Base-by-base conservation (phyloP, 2,888 invertebrate genomes). In the Prionchulus punctatus region DNA sequence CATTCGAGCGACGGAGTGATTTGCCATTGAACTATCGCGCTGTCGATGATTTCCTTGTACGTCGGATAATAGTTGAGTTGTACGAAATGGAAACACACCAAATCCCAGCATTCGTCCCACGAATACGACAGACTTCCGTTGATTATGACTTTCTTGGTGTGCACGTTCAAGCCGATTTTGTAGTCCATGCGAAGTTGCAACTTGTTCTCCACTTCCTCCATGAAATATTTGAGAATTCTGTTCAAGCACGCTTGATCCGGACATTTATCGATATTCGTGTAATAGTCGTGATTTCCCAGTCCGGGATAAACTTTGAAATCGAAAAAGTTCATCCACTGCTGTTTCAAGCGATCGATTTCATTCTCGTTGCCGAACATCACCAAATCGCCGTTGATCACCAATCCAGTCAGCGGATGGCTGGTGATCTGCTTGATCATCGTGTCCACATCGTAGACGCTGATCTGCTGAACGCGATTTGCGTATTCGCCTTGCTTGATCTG, bases 301-400 rank as follows among this genome's bases (percentile, higher is more conserved):
- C 68, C 68, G 3, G 63, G 62, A 2, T 63, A 60, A 23, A 68
- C 59, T 36, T 36, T 7, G n/a, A n/a, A n/a, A n/a, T n/a, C n/a
- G n/a, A n/a, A n/a, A n/a, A n/a, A n/a, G n/a, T n/a, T n/a, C 36
- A 18, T 36, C 36, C 36, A 36, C 36, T 12, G 18, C 18, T 36
- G 12, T n/a, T 7, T 2, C 7, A 30, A 54, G 18, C 12, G 7
- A 28, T 2, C 15, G 2, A 54, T 18, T 43, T 54, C 54, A 15
- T 61, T 53, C 7, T 58, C 53, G 53, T 68, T 67, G 2, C 69
- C 69, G 53, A 63, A 69, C 53, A 67, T 60, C 18, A 68, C 69
- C 55, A 69, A 57, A 60, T 69, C 69, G 28, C 69, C 69, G 55
- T 69, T 65, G 47, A 69, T 65, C n/a, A n/a, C n/a, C n/a, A n/a